Evolutionary conservation across 2,888 invertebrate genomes (phyloP), one percentile per base, ranked within the genome.

Genomic region (Tetanocera ferruginea): DNA sequence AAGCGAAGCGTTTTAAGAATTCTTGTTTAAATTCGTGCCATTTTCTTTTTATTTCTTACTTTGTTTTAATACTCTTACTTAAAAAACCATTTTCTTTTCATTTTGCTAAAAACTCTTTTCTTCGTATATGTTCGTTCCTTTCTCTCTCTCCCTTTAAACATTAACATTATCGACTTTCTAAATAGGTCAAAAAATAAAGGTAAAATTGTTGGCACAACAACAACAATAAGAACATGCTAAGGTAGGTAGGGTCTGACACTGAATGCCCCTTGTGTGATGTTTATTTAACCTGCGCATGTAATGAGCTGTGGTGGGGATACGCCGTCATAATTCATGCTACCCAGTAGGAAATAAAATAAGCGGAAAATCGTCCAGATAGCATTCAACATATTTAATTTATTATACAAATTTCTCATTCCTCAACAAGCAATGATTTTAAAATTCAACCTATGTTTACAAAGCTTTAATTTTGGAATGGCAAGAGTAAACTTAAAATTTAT

Each of bases 121-220:
- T 25, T 25, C 60, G 1, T 23, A 14, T 28, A 43, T 11, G 9
- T 9, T 25, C 11, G 14, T 25, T 60, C 28, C 23, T 25, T 25
- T 57, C 57, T 1, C 25, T 57, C 14, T 60, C 28, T 17, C 23
- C 3, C 28, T 28, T 28, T 3, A 60, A 25, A 25, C 60, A 25
- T 28, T 25, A 14, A 28, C 60, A 60, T n/a, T 60, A 60, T 60
- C 17, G 19, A 55, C 23, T 55, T 55, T 23, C 60, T 6, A 60
- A 60, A 60, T 60, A 28, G 60, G 60, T 60, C 14, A 60, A 60
- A 60, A 60, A 60, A 28, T 60, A n/a, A 17, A 55, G 23, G 19
- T 17, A 28, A 25, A 25, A 14, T 60, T 28, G n/a, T 28, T 28
- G 23, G 14, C 60, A 60, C 11, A 25, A 14, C n/a, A 60, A 60